Conservation (phyloP, 2,797 vertebrate species). For the Phoebastria nigripes region DNA sequence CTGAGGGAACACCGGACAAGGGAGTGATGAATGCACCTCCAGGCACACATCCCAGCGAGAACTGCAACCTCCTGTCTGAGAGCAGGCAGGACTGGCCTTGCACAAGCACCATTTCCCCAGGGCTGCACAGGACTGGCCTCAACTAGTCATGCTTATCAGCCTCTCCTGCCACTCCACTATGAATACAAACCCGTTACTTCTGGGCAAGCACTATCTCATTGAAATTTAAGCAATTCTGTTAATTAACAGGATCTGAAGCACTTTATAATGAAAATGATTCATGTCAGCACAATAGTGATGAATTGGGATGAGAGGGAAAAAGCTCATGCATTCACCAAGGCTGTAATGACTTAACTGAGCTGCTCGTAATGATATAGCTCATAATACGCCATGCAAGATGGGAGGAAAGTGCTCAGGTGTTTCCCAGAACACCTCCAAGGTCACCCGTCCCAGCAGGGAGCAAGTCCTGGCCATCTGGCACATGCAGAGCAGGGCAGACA, state of each 20-base stretch:
- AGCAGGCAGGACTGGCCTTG: background rate
- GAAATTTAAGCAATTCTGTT: slow-evolving; percentile 58
- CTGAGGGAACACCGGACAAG: background rate
- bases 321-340: slow-evolving; percentile 55
- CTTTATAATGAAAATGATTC: slow-evolving; percentile 63
- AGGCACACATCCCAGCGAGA: background rate
- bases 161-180: background rate
- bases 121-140: background rate
- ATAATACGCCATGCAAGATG: background rate
- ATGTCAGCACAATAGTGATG: slow-evolving; percentile 60
- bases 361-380: slow-evolving; percentile 22
- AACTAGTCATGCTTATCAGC: background rate
- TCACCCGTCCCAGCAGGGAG: background rate
- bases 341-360: slow-evolving; percentile 56
- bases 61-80: background rate
- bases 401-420: background rate
- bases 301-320: slow-evolving; percentile 72
- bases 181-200: slow-evolving; percentile 24
- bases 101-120: background rate
- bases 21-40: rapidly evolving
- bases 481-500: background rate
- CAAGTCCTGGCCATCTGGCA: background rate
- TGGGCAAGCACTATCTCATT: slow-evolving; percentile 24
- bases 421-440: slow-evolving; percentile 57
- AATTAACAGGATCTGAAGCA: slow-evolving; percentile 59